Conservation (phyloP, 2,797 vertebrate genomes). For the Aselliscus stoliczkanus region DNA sequence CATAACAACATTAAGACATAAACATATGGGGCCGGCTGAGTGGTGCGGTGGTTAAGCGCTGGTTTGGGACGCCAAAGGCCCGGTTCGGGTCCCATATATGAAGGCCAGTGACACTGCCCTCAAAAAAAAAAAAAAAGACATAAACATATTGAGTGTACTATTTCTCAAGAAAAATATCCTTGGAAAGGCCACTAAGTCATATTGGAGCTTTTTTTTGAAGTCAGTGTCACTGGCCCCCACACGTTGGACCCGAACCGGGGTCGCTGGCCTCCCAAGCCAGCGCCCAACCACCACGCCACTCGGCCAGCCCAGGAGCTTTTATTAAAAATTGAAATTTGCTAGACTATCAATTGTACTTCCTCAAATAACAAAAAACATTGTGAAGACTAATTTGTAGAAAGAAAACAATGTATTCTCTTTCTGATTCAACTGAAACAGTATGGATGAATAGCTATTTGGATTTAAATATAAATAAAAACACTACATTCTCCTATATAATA, state of each 20-base stretch:
- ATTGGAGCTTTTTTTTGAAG: neutral
- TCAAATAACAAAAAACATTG: slow-evolving; percentile 22
- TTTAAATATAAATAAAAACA: slow-evolving; percentile 24
- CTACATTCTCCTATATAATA: neutral
- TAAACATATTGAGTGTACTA: neutral
- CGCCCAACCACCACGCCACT: no score
- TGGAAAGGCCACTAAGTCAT: neutral
- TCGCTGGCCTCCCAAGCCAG: no score
- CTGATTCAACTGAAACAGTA: neutral
- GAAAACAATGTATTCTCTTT: slow-evolving; percentile 17
- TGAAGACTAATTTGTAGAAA: neutral
- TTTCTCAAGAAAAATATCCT: neutral
- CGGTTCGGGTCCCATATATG: no score
- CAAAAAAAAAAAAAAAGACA: no score
- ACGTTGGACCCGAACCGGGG: no score
- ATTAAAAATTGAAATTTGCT: neutral
- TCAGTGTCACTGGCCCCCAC: no score
- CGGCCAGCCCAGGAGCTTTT: no score
- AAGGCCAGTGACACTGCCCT: no score
- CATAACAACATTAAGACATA: neutral
- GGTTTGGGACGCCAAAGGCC: no score
- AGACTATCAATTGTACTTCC: neutral
- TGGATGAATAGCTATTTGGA: neutral
- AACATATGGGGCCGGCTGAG: no score
- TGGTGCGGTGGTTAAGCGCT: no score